Base-by-base conservation (phyloP, 2,888 invertebrate species). In the Baccha elongata region DNA sequence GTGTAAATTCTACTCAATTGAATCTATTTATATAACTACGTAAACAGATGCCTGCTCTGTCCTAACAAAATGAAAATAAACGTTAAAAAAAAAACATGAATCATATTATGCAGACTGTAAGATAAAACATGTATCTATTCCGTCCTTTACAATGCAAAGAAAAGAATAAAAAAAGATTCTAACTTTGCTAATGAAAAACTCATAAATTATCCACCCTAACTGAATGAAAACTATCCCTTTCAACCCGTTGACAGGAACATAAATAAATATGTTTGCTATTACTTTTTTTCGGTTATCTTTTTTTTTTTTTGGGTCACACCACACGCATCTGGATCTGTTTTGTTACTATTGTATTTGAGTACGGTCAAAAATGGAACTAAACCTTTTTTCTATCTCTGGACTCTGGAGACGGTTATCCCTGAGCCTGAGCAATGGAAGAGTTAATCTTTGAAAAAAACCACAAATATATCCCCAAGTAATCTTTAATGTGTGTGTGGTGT, bases 201-300 rank as follows among this genome's bases (percentile, higher is more conserved):
- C 73, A 62, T 79, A 67, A 79, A 73, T 73, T 67, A 79, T 53
- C 32, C 46, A 11, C 42, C 13, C 32, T 50, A 29, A 40, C 65
- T 40, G 8, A 52, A 64, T 26, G 53, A 55, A 73, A 74, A 55
- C 62, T 42, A 74, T 80, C 46, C 68, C 42, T 64, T 48, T 48
- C 35, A 71, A 68, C 40, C 55, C 68, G 74, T 44, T 69, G 68
- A 74, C 48, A 62, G 64, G 42, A 74, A 58, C 62, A 35, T 80
- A 64, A 69, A 80, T 74, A 80, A 74, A 68, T 69, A 53, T 80
- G 74, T 69, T 80, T 35, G 40, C 48, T 58, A 72, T 64, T 55
- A 58, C 62, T 64, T 72, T 58, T 50, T 53, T 35, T 11, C 19
- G n/a, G n/a, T n/a, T 37, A 3, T 35, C 10, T 35, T 1, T 35